These are phyloP conservation scores for Sarcophaga peregrina DNA, from an alignment of 1,140 invertebrate genomes.

Conservation along the genomic window DNA sequence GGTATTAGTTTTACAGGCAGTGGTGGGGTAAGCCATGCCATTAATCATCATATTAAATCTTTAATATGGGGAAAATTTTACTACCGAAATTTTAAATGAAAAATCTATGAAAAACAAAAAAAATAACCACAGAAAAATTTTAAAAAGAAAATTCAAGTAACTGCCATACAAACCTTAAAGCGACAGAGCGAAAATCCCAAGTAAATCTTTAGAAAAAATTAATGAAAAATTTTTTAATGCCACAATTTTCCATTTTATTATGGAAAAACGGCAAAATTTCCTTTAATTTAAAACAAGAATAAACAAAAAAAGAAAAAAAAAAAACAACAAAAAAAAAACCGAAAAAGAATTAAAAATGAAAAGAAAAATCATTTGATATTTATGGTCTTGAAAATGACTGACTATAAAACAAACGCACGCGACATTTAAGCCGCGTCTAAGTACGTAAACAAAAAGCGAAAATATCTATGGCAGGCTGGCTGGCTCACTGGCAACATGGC, in stretches of 20 bases:
- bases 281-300: too few species aligned
- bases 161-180: too few species aligned
- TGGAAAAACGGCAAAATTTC: too few species aligned
- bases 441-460: neutral
- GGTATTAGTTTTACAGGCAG: neutral
- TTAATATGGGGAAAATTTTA: neutral
- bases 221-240: too few species aligned
- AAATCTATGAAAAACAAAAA: neutral
- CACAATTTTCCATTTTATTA: too few species aligned
- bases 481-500: neutral
- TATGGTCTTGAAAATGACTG: conserved; percentile 21
- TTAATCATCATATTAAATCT: neutral
- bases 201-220: too few species aligned
- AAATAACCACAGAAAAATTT: neutral
- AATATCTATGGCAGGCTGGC: neutral
- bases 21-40: neutral
- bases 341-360: neutral
- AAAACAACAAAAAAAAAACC: neutral
- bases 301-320: neutral
- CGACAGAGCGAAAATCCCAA: too few species aligned
- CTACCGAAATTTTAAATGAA: neutral
- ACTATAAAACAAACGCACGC: conserved; percentile 18
- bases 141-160: too few species aligned
- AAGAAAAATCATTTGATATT: conserved; percentile 1
- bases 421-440: conserved; percentile 10